Base-by-base conservation (phyloP, 2,888 invertebrate species). In the Heliconius hortense region DNA sequence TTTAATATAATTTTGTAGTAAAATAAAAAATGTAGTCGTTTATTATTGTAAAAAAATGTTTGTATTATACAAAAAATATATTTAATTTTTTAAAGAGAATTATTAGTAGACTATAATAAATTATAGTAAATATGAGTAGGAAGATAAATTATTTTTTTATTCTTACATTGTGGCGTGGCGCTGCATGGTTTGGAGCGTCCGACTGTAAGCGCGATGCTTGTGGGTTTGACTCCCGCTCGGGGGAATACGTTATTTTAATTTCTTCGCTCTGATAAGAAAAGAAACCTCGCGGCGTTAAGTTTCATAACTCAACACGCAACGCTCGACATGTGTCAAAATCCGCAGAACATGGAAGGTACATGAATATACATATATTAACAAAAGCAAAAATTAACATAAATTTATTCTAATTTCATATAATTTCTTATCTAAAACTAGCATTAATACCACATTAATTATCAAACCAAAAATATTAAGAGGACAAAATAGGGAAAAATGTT, bases 401-500 rank as follows among this genome's bases (percentile, higher is more conserved):
- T n/a, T 10, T 18, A n/a, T 56, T 56, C 53, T 53, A 21, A 53
- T 53, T n/a, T n/a, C 53, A 53, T 8, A 8, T 53, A 0, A n/a
- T 18, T 21, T 56, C 10, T 56, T n/a, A 24, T 43, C 4, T 43
- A 31, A 43, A 53, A 39, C 15, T 18, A 21, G 1, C 56, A 56
- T 56, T n/a, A 56, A 56, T 56, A 11, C 4, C 1, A 53, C 18
- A 72, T 81, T 78, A 85, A 84, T 87, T 86, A 84, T 84, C 84
- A 83, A 88, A 85, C 84, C 81, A 83, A 87, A 86, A 86, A 84
- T 84, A 84, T 89, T 87, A 87, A 86, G 85, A 86, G 83, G 85
- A 85, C 85, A 43, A 24, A 66, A 87, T 87, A 91, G 26, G 13
- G 26, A 91, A 93, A 92, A 93, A 91, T 90, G 88, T 88, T 86